A percentile compares a stretch with the other conserved stretches of the same genome.
Conservation (phyloP, 2,113 vertebrate species). For the Malurus alboscapulatus region DNA sequence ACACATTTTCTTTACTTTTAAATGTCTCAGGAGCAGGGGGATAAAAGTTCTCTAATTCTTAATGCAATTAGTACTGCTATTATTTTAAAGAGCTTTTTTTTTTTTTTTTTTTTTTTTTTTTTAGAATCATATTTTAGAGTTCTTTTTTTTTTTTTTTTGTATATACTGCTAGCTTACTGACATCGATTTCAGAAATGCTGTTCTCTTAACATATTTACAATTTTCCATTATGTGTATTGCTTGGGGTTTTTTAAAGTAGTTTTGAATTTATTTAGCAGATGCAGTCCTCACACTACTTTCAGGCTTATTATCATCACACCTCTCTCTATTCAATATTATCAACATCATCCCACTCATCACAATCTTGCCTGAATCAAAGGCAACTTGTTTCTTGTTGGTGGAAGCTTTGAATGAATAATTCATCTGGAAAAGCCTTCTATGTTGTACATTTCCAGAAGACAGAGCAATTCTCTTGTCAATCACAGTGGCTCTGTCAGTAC, state of each 20-base stretch:
- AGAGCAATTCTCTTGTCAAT: conserved; percentile 67
- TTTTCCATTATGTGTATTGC: neutral
- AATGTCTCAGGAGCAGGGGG: neutral
- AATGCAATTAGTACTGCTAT: neutral
- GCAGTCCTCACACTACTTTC: conserved; percentile 9
- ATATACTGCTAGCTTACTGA: neutral
- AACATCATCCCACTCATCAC: conserved; percentile 37
- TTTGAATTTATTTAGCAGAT: conserved; percentile 57
- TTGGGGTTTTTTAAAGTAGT: neutral
- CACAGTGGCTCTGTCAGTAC: conserved; percentile 46
- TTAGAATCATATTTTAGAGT: too few species aligned
- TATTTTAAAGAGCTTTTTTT: neutral
- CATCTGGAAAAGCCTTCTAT: conserved; percentile 56
- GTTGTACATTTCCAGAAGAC: conserved; percentile 68
- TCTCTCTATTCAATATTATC: conserved; percentile 40
- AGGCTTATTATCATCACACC: conserved; percentile 42
- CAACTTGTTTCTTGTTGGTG: conserved; percentile 51
- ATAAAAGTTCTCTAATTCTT: neutral
- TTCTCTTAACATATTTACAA: neutral
- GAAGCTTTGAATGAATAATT: conserved; percentile 75
- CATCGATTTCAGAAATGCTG: neutral
- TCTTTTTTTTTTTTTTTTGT: too few species aligned
- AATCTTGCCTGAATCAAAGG: conserved; percentile 60
- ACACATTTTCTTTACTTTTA: neutral
- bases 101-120: neutral